Evolutionary conservation across 2,113 vertebrate species (phyloP), one percentile per base, ranked within the genome.

Genomic region (Halichoeres trimaculatus): DNA sequence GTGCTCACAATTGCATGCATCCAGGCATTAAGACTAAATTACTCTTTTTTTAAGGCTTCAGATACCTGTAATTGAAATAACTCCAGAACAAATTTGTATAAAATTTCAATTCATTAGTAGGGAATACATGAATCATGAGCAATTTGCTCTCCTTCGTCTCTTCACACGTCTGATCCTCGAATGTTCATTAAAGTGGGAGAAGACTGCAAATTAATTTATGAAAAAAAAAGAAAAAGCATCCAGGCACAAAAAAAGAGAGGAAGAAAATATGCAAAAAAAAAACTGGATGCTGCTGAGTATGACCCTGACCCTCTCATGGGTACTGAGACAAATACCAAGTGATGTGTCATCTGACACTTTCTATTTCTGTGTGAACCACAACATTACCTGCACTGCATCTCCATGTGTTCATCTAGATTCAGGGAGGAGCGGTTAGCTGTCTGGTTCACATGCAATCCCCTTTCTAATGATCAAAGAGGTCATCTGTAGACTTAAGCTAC

Each of bases 381-480:
- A 36, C 57, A 23, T 81, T 76, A 78, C 78, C 82, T 77, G 76
- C 61, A 0, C 58, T 78, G 64, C 71, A 41, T 74, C 73, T 57
- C 68, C 65, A 74, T 62, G 70, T 86, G 41, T 78, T 81, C 52
- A 74, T 83, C 76, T 60, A 51, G 61, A 66, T 75, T 79, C 17
- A 11, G 53, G 74, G 48, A 40, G 34, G 58, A 83, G 81, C 58
- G 12, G 63, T 59, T 60, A 67, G 70, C 82, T 85, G 86, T 85
- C 86, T 72, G 70, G 24, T 81, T 89, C 83, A 71, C 78, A 81
- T 70, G 52, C 53, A 54, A 47, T 50, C 74, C 10, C 65, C 58
- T 71, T 76, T 79, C 78, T 88, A 86, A 86, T 87, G 85, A 91
- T 91, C 80, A 86, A 77, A 88, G 83, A 85, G 88, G 85, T 91